Evolutionary conservation across 2,797 vertebrate genomes (phyloP), one percentile per base, ranked within the genome.

Genomic region (Lepus townsendii): DNA sequence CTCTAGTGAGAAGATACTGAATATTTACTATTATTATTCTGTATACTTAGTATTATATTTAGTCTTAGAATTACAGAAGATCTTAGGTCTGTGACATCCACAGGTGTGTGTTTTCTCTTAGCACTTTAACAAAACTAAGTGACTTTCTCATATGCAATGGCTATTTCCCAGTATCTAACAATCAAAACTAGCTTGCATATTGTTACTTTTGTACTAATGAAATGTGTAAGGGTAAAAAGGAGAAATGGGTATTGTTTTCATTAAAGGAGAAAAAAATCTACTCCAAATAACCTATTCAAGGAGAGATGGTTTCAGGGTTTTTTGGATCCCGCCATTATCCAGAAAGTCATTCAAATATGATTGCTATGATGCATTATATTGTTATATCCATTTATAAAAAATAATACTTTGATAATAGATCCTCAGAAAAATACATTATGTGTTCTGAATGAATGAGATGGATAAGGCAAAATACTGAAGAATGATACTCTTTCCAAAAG

Each of bases 321-420:
- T 71, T 73, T 72, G 66, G 89, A 86, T 32, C 68, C 22, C 91
- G 84, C 65, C 38, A 5, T 95, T 85, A 79, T 72, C 42, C 60
- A 93, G 88, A 96, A 96, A 95, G 69, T 50, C 73, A 54, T 32
- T 86, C 84, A 93, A 91, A 82, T 83, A 60, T 82, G 69, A 96
- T 91, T 79, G 73, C 66, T 57, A 1, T 47, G 73, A 94, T 93
- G 27, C 50, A 88, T 94, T 88, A 82, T 42, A 42, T 38, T 92
- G 47, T 89, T 62, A 60, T 52, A 76, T 57, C 77, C 71, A 88
- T 83, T 93, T 90, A 68, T 76, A 73, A 54, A 32, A 94, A 84
- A 84, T 90, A 71, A 93, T 88, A 54, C 77, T 73, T 93, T 38
- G 69, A 65, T 87, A 93, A 95, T 84, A 79, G 35, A 83, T 91